Percentiles rank a stretch among this genome's conserved stretches.
Conservation (phyloP, 2,888 invertebrate species). For the Limnephilus auricula region DNA sequence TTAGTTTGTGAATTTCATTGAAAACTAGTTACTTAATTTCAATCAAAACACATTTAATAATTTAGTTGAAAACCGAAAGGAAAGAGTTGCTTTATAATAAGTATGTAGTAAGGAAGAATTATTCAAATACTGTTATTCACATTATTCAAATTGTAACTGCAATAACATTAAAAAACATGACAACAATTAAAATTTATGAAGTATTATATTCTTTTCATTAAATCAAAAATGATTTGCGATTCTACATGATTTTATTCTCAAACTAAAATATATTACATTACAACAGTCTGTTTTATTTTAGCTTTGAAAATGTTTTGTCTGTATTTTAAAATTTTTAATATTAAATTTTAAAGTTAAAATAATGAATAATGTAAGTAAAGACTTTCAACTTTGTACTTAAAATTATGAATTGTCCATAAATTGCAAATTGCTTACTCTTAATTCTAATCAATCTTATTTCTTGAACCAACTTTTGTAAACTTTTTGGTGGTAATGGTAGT, state of each 20-base stretch:
- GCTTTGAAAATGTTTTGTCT: background rate
- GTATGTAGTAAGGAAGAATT: background rate
- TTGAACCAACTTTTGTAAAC: slow-evolving; percentile 25
- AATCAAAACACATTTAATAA: background rate
- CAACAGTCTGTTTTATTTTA: slow-evolving; percentile 2
- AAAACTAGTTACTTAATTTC: background rate
- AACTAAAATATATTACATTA: background rate
- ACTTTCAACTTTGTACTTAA: slow-evolving; percentile 53
- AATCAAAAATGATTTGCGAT: background rate
- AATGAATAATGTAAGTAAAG: slow-evolving; percentile 42
- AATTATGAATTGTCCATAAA: slow-evolving; percentile 61
- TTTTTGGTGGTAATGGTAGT: background rate
- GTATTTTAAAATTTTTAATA: slow-evolving; percentile 4
- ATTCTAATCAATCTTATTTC: slow-evolving; percentile 43
- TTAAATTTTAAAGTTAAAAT: slow-evolving; percentile 37
- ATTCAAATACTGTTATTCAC: background rate
- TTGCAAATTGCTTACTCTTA: slow-evolving; percentile 47
- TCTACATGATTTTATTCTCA: background rate
- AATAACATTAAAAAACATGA: background rate
- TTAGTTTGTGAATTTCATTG: background rate
- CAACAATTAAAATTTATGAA: background rate
- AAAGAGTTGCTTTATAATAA: background rate
- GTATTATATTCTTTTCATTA: background rate
- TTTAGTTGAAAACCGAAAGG: background rate
- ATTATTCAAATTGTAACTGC: background rate